Conservation (phyloP, 2,888 invertebrate genomes). For the Seira musarum region DNA sequence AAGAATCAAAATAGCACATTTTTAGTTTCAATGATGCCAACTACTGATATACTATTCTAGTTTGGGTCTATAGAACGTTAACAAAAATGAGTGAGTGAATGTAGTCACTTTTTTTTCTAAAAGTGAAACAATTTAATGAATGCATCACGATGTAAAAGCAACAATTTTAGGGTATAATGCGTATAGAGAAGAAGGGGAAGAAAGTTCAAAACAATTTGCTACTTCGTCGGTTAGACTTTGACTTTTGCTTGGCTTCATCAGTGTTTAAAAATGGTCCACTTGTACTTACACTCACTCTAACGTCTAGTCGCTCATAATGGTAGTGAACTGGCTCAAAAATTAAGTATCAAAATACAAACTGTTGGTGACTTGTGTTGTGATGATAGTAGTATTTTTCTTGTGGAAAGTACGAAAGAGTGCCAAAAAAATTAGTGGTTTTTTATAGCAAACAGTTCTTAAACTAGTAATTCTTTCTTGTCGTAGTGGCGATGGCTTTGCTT, state of each 20-base stretch:
- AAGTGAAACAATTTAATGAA: slow-evolving; percentile 46
- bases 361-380: neutral
- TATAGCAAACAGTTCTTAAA: neutral
- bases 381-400: neutral
- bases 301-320: too few species aligned
- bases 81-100: neutral
- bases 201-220: slow-evolving; percentile 54
- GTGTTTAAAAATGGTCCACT: slow-evolving; percentile 4
- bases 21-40: slow-evolving; percentile 29
- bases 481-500: neutral
- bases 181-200: neutral
- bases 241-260: slow-evolving; percentile 17
- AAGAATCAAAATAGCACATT: neutral
- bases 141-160: slow-evolving; percentile 19
- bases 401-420: neutral
- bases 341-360: too few species aligned
- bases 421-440: neutral
- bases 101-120: neutral
- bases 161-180: slow-evolving; percentile 48
- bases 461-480: neutral
- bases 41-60: slow-evolving; percentile 21
- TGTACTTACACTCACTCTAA: too few species aligned
- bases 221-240: slow-evolving; percentile 15
- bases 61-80: neutral
- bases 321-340: too few species aligned